phyloP scores from a whole-genome alignment of 2,888 invertebrate genomes.

The Pandemis corylana region DNA sequence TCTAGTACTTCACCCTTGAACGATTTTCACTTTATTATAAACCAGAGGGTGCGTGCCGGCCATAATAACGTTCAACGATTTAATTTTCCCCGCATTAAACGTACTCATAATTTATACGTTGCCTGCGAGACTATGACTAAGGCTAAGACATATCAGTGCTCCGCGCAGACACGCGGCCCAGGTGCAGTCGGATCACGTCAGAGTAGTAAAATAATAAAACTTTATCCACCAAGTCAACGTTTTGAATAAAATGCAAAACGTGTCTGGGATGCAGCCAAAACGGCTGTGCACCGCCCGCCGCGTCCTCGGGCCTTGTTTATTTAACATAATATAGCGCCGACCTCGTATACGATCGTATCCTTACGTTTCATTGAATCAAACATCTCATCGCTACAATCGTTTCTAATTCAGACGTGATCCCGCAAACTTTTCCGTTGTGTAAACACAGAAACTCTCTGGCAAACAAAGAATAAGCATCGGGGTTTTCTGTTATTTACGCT shows the following conservation, averaged over 20 bases:
- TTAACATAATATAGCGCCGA: conserved; percentile 65
- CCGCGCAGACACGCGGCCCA: conserved; percentile 48
- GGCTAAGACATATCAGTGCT: conserved; percentile 35
- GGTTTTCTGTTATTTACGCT: conserved; percentile 57
- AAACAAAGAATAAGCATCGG: conserved; percentile 56
- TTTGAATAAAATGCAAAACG: conserved; percentile 84
- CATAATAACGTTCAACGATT: conserved; percentile 50
- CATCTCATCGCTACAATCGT: conserved; percentile 55
- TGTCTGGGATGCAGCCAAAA: conserved; percentile 82
- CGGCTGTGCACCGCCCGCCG: conserved; percentile 51
- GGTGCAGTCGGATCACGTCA: conserved; percentile 78
- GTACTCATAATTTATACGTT: conserved; percentile 32
- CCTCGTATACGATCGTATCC: conserved; percentile 60
- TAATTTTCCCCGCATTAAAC: conserved; percentile 49
- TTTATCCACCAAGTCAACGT: conserved; percentile 82
- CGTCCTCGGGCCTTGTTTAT: conserved; percentile 63
- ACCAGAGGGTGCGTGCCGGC: conserved; percentile 42
- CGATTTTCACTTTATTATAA: conserved; percentile 43
- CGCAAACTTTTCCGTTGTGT: conserved; percentile 45
- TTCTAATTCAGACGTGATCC: conserved; percentile 52
- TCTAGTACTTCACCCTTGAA: conserved; percentile 9
- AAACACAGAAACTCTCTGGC: conserved; percentile 47
- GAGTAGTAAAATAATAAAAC: conserved; percentile 84
- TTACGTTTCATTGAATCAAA: conserved; percentile 65
- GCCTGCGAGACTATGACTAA: conserved; percentile 17